Percentiles rank a stretch among this genome's conserved stretches.
These are phyloP conservation scores for Lypha dubia DNA, from an alignment of 2,888 invertebrate genomes.

Conservation along the genomic window DNA sequence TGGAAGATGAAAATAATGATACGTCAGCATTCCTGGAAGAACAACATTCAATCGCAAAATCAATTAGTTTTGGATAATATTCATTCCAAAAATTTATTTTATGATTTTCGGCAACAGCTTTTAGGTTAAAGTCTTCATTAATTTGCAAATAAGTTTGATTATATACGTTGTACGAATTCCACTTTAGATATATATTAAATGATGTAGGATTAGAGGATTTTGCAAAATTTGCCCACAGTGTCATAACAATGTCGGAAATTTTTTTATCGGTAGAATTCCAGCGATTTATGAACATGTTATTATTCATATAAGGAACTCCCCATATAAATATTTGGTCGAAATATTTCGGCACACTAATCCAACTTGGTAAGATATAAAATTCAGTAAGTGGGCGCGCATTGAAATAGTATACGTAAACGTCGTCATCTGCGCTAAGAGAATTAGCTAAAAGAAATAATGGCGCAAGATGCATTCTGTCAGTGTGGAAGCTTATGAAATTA, in stretches of 20 bases:
- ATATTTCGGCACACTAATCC: slow-evolving; percentile 92
- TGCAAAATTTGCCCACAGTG: slow-evolving; percentile 91
- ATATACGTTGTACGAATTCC: slow-evolving; percentile 88
- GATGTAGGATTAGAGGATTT: slow-evolving; percentile 89
- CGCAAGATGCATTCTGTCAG: slow-evolving; percentile 90
- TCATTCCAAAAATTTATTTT: slow-evolving; percentile 93
- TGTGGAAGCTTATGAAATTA: slow-evolving; percentile 88
- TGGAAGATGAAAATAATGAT: slow-evolving; percentile 46
- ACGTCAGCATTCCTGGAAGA: slow-evolving; percentile 68
- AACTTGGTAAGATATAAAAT: slow-evolving; percentile 88
- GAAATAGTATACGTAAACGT: slow-evolving; percentile 89
- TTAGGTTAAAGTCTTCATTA: slow-evolving; percentile 91
- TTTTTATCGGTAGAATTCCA: slow-evolving; percentile 92
- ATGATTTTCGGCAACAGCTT: slow-evolving; percentile 89
- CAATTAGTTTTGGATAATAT: slow-evolving; percentile 90
- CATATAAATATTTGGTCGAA: slow-evolving; percentile 92
- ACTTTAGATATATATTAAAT: slow-evolving; percentile 89
- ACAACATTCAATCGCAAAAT: slow-evolving; percentile 90
- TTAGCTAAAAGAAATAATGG: slow-evolving; percentile 88
- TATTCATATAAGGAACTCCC: slow-evolving; percentile 90
- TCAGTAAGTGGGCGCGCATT: slow-evolving; percentile 89
- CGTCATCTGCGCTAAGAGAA: slow-evolving; percentile 85
- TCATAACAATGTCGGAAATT: slow-evolving; percentile 91
- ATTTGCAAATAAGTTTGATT: slow-evolving; percentile 89
- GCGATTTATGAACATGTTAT: slow-evolving; percentile 85